A percentile compares a stretch with the other conserved stretches of the same genome.
Evolutionary conservation across 1,140 invertebrate genomes (phyloP).

Genomic region (Aphis craccivora): DNA sequence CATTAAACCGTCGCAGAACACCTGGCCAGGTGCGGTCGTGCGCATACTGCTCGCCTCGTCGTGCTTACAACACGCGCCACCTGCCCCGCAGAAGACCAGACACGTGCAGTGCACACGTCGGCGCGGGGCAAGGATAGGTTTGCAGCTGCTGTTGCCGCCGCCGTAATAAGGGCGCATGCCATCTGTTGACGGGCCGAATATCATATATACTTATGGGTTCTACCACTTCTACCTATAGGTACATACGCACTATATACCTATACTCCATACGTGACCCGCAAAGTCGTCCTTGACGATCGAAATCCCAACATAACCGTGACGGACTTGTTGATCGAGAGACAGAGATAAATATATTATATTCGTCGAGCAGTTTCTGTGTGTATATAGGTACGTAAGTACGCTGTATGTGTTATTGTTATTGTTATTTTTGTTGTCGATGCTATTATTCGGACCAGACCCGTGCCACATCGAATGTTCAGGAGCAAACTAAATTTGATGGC

Average conservation of each 20-base stretch:
- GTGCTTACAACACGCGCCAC: constrained; percentile 26
- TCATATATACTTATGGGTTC: neutral
- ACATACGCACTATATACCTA: neutral
- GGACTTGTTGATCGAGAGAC: neutral
- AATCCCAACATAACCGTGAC: neutral
- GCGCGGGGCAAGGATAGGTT: neutral
- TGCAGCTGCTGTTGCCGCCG: constrained; percentile 27
- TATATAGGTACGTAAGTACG: neutral
- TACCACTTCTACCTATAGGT: too few relatives aligned
- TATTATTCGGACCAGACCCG: neutral
- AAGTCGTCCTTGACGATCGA: neutral
- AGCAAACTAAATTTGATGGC: neutral
- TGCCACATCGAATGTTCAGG: neutral
- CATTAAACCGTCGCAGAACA: neutral
- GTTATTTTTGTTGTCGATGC: neutral
- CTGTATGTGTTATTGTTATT: neutral
- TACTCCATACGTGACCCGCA: too few relatives aligned
- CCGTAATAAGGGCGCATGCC: constrained; percentile 48
- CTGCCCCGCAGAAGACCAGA: constrained; percentile 30
- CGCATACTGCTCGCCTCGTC: neutral
- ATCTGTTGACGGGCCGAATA: constrained; percentile 45
- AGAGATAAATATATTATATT: neutral
- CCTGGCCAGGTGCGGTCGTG: constrained; percentile 49
- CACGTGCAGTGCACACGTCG: constrained; percentile 53
- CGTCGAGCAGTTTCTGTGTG: neutral